These are phyloP conservation scores for Tinea trinotella DNA, from an alignment of 2,888 invertebrate species.

Conservation along the genomic window DNA sequence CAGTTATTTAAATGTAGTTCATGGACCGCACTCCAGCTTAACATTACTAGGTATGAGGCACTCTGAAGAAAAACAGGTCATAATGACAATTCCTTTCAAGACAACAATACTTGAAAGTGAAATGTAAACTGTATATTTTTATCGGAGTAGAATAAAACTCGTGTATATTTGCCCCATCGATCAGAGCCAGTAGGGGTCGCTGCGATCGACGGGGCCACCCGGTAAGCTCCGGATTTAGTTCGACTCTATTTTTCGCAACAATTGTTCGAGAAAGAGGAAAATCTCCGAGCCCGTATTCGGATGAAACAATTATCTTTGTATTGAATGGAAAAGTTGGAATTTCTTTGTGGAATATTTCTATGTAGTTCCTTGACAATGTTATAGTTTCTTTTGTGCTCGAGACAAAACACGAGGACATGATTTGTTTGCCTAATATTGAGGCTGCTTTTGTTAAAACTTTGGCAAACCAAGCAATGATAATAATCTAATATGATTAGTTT, in stretches of 20 bases:
- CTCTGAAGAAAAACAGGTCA: background rate
- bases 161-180: constrained; percentile 11
- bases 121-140: background rate
- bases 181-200: constrained; percentile 16
- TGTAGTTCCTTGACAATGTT: background rate
- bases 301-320: constrained; percentile 17
- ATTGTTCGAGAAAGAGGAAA: constrained; percentile 15
- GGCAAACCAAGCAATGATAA: no score
- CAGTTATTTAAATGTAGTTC: no score
- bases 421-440: background rate
- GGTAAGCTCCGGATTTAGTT: constrained; percentile 14
- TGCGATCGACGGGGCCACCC: constrained; percentile 17
- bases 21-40: no score
- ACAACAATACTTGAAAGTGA: background rate
- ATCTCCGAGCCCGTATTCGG: constrained; percentile 8
- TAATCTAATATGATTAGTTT: no score
- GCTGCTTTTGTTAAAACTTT: no score
- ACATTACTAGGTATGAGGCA: no score
- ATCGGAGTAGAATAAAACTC: background rate
- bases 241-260: constrained; percentile 18
- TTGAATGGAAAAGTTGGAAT: background rate
- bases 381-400: background rate
- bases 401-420: background rate
- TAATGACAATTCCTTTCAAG: background rate
- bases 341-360: constrained; percentile 4